phyloP scores from a whole-genome alignment of 2,888 invertebrate species.

The Rugalucina vietnamica region DNA sequence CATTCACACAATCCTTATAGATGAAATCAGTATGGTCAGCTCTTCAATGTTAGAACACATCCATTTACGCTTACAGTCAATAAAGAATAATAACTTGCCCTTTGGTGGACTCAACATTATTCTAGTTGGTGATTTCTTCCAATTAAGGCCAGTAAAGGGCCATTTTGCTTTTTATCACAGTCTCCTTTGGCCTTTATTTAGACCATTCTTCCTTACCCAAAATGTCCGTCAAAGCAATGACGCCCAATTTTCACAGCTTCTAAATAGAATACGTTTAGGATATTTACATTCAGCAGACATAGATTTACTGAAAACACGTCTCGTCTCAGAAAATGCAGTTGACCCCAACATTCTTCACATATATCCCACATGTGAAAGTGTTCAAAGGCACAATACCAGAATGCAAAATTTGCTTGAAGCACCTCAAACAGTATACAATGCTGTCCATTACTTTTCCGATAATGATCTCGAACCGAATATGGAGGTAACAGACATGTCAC shows the following conservation, averaged over 20 bases:
- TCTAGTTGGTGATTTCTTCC: background rate
- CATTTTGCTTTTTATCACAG: conserved; percentile 18
- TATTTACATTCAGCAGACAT: conserved; percentile 19
- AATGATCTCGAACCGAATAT: background rate
- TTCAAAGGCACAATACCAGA: background rate
- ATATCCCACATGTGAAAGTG: conserved; percentile 23
- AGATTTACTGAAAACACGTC: background rate
- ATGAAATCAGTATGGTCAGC: conserved; percentile 52
- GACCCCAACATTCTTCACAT: conserved; percentile 15
- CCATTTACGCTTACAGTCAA: background rate
- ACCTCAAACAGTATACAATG: background rate
- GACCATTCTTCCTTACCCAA: conserved; percentile 39
- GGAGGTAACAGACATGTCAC: background rate
- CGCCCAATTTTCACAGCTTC: conserved; percentile 26
- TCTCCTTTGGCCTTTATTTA: conserved; percentile 42
- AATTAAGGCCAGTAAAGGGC: background rate
- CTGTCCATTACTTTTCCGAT: conserved; percentile 23
- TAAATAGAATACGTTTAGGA: conserved; percentile 43
- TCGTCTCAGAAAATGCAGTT: background rate
- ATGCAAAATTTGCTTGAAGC: background rate
- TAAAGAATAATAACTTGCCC: background rate
- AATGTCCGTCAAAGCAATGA: conserved; percentile 54
- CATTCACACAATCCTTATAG: conserved; percentile 46
- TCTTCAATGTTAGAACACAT: background rate
- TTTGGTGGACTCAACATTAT: background rate